Evolutionary conservation across 2,888 invertebrate genomes (phyloP), one percentile per base, ranked within the genome.

Genomic region (Phlogophora meticulosa): DNA sequence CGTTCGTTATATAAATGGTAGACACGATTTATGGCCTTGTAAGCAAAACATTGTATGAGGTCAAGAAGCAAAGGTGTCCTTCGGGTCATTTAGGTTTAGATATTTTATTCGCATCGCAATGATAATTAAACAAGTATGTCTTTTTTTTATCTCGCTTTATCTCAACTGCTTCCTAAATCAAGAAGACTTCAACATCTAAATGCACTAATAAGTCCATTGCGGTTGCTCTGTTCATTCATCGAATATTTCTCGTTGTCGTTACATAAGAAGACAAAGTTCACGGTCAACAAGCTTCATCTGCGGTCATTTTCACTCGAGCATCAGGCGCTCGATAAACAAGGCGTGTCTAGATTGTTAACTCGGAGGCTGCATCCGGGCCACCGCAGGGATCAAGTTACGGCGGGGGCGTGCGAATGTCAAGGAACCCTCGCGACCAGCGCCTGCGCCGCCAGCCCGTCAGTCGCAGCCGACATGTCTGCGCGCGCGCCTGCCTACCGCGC

Each of bases 331-430:
- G 86, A 80, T 87, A 88, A 90, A 89, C 91, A 87, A 91, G 92
- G 93, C 90, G 93, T 87, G 91, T 91, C 92, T 91, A 93, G 91
- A 93, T 93, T 93, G 90, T 91, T 92, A 92, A 88, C 88, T 86
- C 90, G 90, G 92, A 93, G 94, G 92, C 94, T 93, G 94, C 93
- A 94, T 94, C 94, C 95, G 94, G 95, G 93, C 94, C 92, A 90
- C 87, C 85, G 89, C 89, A 91, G 92, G 92, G 92, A 91, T 90
- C 92, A 84, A 86, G 90, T 90, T 90, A 89, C 91, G 81, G 84
- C 88, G 88, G 90, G 90, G 91, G 90, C 92, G 92, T 86, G 91
- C 94, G 94, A 94, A 94, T 94, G 95, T 94, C 95, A 94, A 94
- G 94, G 94, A 94, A 94, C 94, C 92, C 93, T 91, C 84, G 87